Conservation (phyloP, 2,797 vertebrate species). For the Crenuchus spilurus region DNA sequence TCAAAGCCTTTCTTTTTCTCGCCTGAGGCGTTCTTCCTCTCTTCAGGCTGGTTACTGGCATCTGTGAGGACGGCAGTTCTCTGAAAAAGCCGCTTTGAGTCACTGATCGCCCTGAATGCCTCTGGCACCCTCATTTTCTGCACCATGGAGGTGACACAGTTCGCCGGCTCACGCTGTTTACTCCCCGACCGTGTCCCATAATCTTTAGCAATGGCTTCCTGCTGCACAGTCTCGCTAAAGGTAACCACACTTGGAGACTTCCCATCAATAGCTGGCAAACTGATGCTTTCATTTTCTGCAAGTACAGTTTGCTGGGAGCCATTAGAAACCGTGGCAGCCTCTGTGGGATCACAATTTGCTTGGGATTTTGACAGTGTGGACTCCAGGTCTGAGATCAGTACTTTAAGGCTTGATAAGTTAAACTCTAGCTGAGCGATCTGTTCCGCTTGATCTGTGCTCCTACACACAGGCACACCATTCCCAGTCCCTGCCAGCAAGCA, state of each 20-base stretch:
- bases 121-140: constrained; percentile 63
- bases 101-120: constrained; percentile 52
- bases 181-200: neutral
- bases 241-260: neutral
- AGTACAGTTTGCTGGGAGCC: neutral
- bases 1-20: constrained; percentile 4
- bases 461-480: constrained; percentile 2
- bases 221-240: constrained; percentile 20
- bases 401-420: constrained; percentile 71
- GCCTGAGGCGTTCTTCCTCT: constrained; percentile 5
- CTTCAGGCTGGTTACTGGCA: constrained; percentile 48
- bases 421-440: constrained; percentile 73
- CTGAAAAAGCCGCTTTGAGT: neutral
- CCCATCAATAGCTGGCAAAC: neutral
- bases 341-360: neutral
- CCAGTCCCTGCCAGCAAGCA: constrained; percentile 24
- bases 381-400: constrained; percentile 74
- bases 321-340: neutral
- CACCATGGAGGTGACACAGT: constrained; percentile 52
- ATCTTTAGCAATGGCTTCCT: constrained; percentile 32
- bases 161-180: constrained; percentile 41
- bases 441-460: constrained; percentile 59
- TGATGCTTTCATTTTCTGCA: neutral
- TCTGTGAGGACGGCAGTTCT: constrained; percentile 50
- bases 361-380: constrained; percentile 63